Evolutionary conservation across 2,113 vertebrate species (phyloP), one percentile per base, ranked within the genome.

Genomic region (Arvicanthis niloticus): DNA sequence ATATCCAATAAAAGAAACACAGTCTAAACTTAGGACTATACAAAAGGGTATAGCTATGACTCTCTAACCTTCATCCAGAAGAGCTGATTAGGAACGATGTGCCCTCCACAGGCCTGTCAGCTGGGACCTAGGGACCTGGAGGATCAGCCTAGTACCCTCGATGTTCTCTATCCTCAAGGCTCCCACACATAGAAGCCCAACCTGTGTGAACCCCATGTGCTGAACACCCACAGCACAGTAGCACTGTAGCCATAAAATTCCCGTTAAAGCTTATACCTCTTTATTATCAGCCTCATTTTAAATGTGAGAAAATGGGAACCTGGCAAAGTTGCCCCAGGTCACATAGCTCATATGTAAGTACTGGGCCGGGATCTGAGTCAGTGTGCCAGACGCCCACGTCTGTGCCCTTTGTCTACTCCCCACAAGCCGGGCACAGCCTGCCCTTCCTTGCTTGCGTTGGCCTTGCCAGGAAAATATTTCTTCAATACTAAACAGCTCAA

Each of bases 291-390:
- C 53, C 53, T 96, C 42, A 42, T 72, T 89, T 96, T 60, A 70
- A 68, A 62, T 12, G 9, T 78, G 56, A 94, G 89, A 96, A 93
- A 72, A 88, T 72, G 40, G 16, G 29, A 37, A 70, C 76, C 76
- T 24, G 31, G 65, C 88, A 93, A 93, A 76, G 37, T 34, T 82
- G 84, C 22, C 77, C 72, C 88, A 93, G 60, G 82, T 56, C 76
- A 40, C 10, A 19, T 31, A 78, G 82, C 37, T 68, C 84, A 1
- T 60, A 81, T 70, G 1, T 67, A 77, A 89, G 68, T 6, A 12
- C 62, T 93, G 48, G 87, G 72, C 73, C 1, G 3, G 29, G 16
- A 88, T 84, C 80, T 51, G 53, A 86, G 40, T 88, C 51, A 86
- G 56, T 37, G 26, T 42, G 37, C 42, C 56, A 21, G 48, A 75